A percentile compares a stretch with the other conserved stretches of the same genome.
Conservation (phyloP, 2,113 vertebrate genomes). For the Ursus arctos region DNA sequence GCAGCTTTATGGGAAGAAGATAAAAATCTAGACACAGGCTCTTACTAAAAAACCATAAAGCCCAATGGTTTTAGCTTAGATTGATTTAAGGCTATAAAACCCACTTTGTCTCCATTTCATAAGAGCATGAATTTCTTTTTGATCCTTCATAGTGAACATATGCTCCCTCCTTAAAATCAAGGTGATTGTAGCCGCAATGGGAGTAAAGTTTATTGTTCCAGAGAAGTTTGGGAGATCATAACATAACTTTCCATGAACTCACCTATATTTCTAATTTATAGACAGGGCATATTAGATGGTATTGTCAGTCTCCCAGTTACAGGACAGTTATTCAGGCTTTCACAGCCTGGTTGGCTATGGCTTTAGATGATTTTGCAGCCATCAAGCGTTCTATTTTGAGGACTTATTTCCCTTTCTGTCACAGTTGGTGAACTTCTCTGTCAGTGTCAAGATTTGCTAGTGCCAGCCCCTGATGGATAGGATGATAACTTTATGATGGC, state of each 20-base stretch:
- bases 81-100: neutral
- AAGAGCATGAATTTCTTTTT: neutral
- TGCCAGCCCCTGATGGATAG: neutral
- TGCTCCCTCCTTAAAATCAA: neutral
- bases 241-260: neutral
- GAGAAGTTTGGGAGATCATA: constrained; percentile 23
- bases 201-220: neutral
- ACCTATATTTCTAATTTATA: constrained; percentile 34
- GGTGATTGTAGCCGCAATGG: neutral
- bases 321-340: neutral
- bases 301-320: neutral
- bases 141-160: neutral
- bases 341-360: neutral
- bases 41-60: neutral
- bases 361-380: neutral
- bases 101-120: neutral
- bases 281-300: neutral
- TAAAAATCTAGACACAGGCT: constrained; percentile 6
- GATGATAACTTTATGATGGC: neutral
- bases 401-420: neutral
- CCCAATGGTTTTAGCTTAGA: neutral
- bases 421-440: neutral
- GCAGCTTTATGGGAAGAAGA: neutral
- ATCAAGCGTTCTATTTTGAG: neutral
- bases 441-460: neutral